Conservation (phyloP, 2,113 vertebrate genomes). For the Larimichthys polyactis region DNA sequence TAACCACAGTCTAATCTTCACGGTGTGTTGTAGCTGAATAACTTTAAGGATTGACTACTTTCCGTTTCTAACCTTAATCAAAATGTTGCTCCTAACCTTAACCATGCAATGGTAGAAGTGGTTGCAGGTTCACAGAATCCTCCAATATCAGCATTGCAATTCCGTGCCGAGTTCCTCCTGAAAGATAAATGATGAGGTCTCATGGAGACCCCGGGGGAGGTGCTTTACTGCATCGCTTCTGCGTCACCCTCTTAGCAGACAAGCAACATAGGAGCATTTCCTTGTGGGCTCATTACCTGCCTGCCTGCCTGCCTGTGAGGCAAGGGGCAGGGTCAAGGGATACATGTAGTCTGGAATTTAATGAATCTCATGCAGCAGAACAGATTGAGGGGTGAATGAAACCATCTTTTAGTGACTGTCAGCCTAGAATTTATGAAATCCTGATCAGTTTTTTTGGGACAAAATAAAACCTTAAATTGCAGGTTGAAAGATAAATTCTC, state of each 20-base stretch:
- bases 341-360: not conserved
- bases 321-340: not conserved
- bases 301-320: not conserved
- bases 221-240: not conserved
- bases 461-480: not conserved
- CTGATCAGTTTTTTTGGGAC: no score
- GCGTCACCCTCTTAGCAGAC: not conserved
- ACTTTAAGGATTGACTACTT: no score
- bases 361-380: not conserved
- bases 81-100: not conserved
- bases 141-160: not conserved
- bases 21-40: no score
- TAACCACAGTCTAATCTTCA: no score
- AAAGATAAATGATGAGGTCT: slow-evolving; percentile 28
- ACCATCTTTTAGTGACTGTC: not conserved
- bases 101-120: not conserved
- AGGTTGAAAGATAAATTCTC: not conserved
- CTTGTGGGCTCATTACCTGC: slow-evolving; percentile 5
- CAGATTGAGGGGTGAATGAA: not conserved
- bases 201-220: not conserved
- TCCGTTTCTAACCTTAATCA: not conserved
- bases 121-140: not conserved
- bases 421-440: no score
- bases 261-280: not conserved
- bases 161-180: not conserved